These are phyloP conservation scores for Rhyacichthys aspro DNA, from an alignment of 2,797 vertebrate species.

Conservation along the genomic window DNA sequence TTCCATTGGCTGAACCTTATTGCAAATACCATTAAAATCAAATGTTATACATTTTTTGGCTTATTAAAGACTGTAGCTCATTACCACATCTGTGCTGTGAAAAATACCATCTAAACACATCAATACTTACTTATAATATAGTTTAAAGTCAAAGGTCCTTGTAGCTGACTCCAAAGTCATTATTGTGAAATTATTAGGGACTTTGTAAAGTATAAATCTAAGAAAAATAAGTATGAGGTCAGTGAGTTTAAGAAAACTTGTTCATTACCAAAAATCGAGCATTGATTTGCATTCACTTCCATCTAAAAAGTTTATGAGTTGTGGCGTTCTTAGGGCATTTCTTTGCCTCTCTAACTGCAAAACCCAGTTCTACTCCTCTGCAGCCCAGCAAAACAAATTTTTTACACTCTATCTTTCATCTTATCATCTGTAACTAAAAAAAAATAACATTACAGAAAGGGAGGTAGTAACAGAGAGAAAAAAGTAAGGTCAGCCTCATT, in stretches of 20 bases:
- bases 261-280: too few species aligned
- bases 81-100: neutral
- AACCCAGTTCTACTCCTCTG: too few species aligned
- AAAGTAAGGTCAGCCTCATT: too few species aligned
- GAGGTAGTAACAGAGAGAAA: too few species aligned
- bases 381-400: too few species aligned
- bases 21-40: constrained; percentile 16
- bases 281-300: too few species aligned
- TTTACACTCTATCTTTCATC: too few species aligned
- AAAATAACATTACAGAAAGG: too few species aligned
- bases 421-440: too few species aligned
- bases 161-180: constrained; percentile 5
- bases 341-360: too few species aligned
- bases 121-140: neutral
- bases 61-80: neutral
- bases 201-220: constrained; percentile 2
- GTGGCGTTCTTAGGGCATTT: too few species aligned
- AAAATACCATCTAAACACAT: constrained; percentile 1
- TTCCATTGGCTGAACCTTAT: constrained; percentile 12
- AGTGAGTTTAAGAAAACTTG: neutral
- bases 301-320: too few species aligned
- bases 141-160: neutral
- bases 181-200: constrained; percentile 1
- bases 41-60: constrained; percentile 2
- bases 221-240: neutral